Evolutionary conservation across 2,888 invertebrate species (phyloP), one percentile per base, ranked within the genome.

Genomic region (Lasioglossum malachurum): DNA sequence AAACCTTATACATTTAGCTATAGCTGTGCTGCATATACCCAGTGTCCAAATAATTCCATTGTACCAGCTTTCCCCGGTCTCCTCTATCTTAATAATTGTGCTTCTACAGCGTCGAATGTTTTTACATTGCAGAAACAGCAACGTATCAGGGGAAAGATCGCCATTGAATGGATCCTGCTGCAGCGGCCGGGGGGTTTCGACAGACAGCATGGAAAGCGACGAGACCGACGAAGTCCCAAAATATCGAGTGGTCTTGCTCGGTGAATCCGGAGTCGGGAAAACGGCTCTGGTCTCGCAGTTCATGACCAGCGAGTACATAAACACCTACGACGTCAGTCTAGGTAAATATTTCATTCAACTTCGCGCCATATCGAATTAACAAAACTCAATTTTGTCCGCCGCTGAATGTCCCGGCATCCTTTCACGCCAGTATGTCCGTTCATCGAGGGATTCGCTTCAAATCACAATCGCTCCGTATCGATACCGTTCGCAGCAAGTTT

Each of bases 271-370:
- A 0, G 98, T 98, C 27, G 99, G 99, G 4, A 99, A 99, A 95
- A 98, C 98, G 0, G 98, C 98, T 1, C 96, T 99, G 44, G 98
- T 98, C 2, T 98, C 98, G 0, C 99, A 99, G 94, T 98, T 99
- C 95, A 98, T 98, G 98, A 98, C 99, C 49, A 98, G 98, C 89
- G 99, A 99, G 94, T 98, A 99, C 94, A 98, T 98, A 97, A 98
- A 98, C 95, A 98, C 98, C 0, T 99, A 99, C 95, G 98, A 99
- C 94, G 98, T 98, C 2, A 98, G 98, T 93, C 96, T 98, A 94
- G 98, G 98, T 98, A 96, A 97, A 67, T 12, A n/a, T 57, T 12
- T 31, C 23, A 31, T 12, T 31, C 5, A 31, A 41, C 23, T 4
- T 49, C 19, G 4, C 31, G 16, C 46, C 31, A 35, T 3, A 35